Evolutionary conservation across 2,888 invertebrate genomes (phyloP), one percentile per base, ranked within the genome.

Genomic region (Eumacrocentrus americanus): DNA sequence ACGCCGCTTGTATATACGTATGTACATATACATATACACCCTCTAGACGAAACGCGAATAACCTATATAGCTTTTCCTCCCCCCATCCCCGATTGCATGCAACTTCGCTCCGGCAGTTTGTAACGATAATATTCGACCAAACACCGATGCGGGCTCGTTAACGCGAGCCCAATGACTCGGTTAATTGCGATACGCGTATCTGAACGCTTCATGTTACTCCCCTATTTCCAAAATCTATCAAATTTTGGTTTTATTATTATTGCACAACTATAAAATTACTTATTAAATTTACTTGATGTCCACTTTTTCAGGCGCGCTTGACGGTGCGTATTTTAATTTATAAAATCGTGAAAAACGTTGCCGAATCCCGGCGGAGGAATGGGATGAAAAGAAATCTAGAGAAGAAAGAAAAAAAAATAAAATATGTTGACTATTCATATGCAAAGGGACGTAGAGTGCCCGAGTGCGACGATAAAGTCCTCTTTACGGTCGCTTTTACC

Each of bases 401-500:
- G 22, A 44, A 20, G 16, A 16, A 18, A 42, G 22, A 58, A 29
- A 42, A 37, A 44, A 52, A 42, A 14, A 23, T 25, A 52, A 22
- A 14, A 50, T 12, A 52, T 29, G 35, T 50, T 58, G 14, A 20
- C 58, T 54, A 48, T 54, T 53, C 42, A 55, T 60, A 50, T 58
- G 58, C 44, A 22, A 20, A 34, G 42, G 51, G 42, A 51, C 44
- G 34, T 50, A 44, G 47, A 37, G 48, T 42, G 51, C 53, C n/a
- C n/a, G n/a, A n/a, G n/a, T 60, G 65, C 47, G 57, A 59, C 67
- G 62, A 65, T 67, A 65, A 65, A 67, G 55, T 62, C 60, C 62
- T 64, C 64, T 67, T 65, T 67, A 65, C 60, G 62, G 58, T 58
- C 55, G 60, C 65, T 60, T 67, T 67, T 65, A 62, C 62, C 61